Base-by-base conservation (phyloP, 1,140 invertebrate genomes). In the Sycophaga agraensis region DNA sequence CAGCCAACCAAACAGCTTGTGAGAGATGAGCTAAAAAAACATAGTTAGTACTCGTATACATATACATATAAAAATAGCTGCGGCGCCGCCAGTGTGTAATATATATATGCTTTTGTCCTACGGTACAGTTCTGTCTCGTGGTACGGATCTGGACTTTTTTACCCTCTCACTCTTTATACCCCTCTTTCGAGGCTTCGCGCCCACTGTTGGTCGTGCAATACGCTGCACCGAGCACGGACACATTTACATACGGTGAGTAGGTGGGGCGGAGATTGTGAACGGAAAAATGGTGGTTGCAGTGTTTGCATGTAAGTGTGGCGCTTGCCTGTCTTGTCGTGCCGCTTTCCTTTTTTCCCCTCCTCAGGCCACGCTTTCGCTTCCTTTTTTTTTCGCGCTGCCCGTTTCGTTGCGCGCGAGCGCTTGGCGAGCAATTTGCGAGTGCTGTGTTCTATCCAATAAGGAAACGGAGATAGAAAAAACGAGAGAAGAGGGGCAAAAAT, bases 1-100 rank as follows among this genome's bases (percentile, higher is more conserved):
- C 79, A 80, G 79, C 77, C 77, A 80, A 80, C 76, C 76, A 80
- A 76, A 80, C 75, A 79, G 78, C 79, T n/a, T 75, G 77, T 81
- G 77, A 62, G 16, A 56, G 59, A 77, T 73, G 77, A 81, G 78
- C 79, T 80, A 81, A 79, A 80, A 75, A 80, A 77, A 77, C 70
- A 75, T 75, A 76, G 72, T 79, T 78, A 78, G 76, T 79, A 70
- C 68, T 51, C 12, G 34, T 42, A 42, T 22, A 63, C 9, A 43
- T 51, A 49, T 19, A 49, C 4, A 31, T 28, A 58, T 63, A 34
- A 28, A 51, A 43, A 39, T 19, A 50, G 55, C 42, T 28, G 45
- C 24, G 34, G 9, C 34, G 17, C 28, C 22, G 12, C 19, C 31
- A 48, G 12, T 46, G 45, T 39, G 55, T 48, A 39, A 45, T 48